Evolutionary conservation across 2,888 invertebrate genomes (phyloP).

Genomic region (Nomada flava): DNA sequence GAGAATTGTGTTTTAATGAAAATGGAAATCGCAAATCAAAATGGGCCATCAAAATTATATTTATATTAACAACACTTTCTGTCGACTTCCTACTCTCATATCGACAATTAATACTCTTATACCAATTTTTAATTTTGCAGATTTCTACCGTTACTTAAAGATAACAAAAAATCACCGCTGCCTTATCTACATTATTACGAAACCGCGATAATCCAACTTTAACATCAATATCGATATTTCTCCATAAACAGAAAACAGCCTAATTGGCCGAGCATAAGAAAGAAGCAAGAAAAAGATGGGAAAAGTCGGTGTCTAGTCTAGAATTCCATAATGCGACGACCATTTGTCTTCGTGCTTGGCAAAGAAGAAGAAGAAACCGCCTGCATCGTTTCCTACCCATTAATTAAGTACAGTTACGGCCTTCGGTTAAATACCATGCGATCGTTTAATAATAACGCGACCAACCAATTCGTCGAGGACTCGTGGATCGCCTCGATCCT

Average conservation of each 20-base stretch:
- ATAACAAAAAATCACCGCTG: too few species aligned
- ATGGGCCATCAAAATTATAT: too few species aligned
- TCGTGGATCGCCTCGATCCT: background rate
- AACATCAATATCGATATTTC: constrained; percentile 3
- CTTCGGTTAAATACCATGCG: constrained; percentile 36
- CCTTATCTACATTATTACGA: too few species aligned
- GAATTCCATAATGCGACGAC: constrained; percentile 26
- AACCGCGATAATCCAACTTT: too few species aligned
- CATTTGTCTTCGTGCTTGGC: constrained; percentile 20
- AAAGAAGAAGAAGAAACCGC: constrained; percentile 2
- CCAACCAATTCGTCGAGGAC: constrained; percentile 1
- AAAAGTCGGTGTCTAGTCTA: constrained; percentile 32
- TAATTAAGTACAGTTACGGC: constrained; percentile 49
- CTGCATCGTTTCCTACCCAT: constrained; percentile 25
- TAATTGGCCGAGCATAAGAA: too few species aligned
- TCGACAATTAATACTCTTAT: too few species aligned
- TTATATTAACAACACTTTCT: too few species aligned
- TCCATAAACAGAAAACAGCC: background rate
- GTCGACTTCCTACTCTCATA: too few species aligned
- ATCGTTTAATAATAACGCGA: constrained; percentile 38
- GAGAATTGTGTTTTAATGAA: too few species aligned
- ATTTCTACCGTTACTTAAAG: too few species aligned
- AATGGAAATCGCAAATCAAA: too few species aligned
- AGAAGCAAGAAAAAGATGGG: background rate
- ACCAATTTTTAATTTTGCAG: too few species aligned